Conservation (phyloP, 2,797 vertebrate species). For the Characodon lateralis region DNA sequence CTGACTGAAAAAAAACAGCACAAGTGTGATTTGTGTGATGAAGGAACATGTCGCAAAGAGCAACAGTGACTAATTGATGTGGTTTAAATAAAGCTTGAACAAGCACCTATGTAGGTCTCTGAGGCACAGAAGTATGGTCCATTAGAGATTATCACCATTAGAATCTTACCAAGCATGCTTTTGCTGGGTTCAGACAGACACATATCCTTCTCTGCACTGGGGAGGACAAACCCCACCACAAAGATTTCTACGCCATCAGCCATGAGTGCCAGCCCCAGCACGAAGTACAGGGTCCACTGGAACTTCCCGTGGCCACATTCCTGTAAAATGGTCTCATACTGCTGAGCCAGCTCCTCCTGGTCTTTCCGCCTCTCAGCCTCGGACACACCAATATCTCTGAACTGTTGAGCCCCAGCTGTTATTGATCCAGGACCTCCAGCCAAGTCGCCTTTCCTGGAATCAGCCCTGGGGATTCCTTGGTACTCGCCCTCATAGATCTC, state of each 20-base stretch:
- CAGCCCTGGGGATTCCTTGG: constrained; percentile 93
- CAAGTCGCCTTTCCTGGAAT: constrained; percentile 85
- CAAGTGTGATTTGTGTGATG: constrained; percentile 3
- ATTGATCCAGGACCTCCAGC: constrained; percentile 66
- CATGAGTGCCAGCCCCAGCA: constrained; percentile 95
- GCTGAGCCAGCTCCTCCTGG: constrained; percentile 92
- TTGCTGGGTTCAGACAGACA: constrained; percentile 96
- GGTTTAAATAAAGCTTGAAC: constrained; percentile 27
- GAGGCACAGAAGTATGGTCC: constrained; percentile 2
- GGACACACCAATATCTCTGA: constrained; percentile 77
- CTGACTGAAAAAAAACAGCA: constrained; percentile 8
- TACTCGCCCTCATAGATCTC: constrained; percentile 98
- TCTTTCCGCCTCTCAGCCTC: constrained; percentile 89
- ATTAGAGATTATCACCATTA: not conserved
- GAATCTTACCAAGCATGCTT: constrained; percentile 93
- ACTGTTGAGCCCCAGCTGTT: constrained; percentile 68
- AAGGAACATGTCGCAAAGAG: constrained; percentile 6
- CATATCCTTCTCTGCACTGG: constrained; percentile 97
- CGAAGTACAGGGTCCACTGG: constrained; percentile 97
- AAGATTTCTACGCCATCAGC: constrained; percentile 95
- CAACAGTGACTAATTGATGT: constrained; percentile 25
- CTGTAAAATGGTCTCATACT: constrained; percentile 94
- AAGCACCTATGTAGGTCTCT: not conserved
- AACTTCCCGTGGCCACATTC: constrained; percentile 95
- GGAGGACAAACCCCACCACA: constrained; percentile 96